phyloP scores from a whole-genome alignment of 2,797 vertebrate genomes.

The Antrozous pallidus region DNA sequence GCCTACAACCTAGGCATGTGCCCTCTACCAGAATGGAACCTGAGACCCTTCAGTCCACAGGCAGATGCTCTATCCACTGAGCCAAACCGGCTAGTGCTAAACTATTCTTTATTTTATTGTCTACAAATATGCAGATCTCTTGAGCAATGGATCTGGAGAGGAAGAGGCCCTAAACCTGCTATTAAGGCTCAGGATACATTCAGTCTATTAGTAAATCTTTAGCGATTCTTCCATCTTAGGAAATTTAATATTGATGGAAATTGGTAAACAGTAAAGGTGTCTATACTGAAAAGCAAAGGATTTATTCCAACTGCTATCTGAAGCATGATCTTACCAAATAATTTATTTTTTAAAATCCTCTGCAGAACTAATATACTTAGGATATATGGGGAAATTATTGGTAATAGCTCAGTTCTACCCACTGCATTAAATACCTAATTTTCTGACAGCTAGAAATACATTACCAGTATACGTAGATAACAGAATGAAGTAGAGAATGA shows the following conservation, averaged over 20 bases:
- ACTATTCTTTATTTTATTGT: background rate
- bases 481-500: constrained; percentile 33
- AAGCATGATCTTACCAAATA: constrained; percentile 30
- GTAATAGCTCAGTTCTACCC: constrained; percentile 45
- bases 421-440: constrained; percentile 59
- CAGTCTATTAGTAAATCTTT: background rate
- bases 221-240: background rate
- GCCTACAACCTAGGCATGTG: too few species aligned
- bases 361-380: constrained; percentile 56
- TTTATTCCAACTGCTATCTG: constrained; percentile 53
- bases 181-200: background rate
- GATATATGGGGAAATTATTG: constrained; percentile 64
- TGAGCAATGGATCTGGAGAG: background rate
- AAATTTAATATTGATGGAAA: constrained; percentile 59
- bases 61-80: too few species aligned
- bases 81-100: background rate
- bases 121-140: background rate
- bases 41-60: too few species aligned
- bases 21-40: too few species aligned
- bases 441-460: constrained; percentile 62
- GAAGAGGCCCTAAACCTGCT: background rate
- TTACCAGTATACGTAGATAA: constrained; percentile 52
- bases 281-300: constrained; percentile 52
- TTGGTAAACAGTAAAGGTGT: constrained; percentile 46
- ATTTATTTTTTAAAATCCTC: background rate